A percentile compares a stretch with the other conserved stretches of the same genome.
These are phyloP conservation scores for Campopleginae sp. DNA, from an alignment of 2,888 invertebrate genomes.

Conservation along the genomic window DNA sequence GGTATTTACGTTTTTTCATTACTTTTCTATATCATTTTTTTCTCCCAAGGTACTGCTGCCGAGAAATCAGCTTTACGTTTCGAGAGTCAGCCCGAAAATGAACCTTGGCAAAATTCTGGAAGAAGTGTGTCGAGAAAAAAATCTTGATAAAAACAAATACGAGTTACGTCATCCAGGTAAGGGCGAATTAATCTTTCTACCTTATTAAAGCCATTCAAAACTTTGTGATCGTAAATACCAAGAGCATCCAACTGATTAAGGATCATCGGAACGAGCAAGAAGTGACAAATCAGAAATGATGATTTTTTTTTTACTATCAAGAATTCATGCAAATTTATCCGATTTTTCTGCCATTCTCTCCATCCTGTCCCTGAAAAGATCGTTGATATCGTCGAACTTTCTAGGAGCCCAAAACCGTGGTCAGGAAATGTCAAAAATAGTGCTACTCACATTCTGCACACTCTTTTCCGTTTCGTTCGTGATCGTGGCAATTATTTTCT, in stretches of 20 bases:
- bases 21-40: not conserved
- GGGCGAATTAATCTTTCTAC: conserved; percentile 60
- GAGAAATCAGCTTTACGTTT: conserved; percentile 91
- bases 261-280: not conserved
- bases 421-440: not conserved
- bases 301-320: not conserved
- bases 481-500: not conserved
- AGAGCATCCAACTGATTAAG: not conserved
- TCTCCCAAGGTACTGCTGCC: conserved; percentile 88
- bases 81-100: conserved; percentile 89
- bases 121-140: conserved; percentile 91
- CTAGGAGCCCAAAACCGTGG: not conserved
- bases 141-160: conserved; percentile 89
- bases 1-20: not conserved
- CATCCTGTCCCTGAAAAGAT: not conserved
- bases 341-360: not conserved
- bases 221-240: not conserved
- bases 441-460: not conserved
- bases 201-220: not conserved
- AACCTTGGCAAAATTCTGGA: conserved; percentile 89
- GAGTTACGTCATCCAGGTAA: conserved; percentile 91
- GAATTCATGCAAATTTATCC: not conserved
- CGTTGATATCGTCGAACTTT: not conserved
- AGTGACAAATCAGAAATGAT: not conserved
- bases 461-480: not conserved